phyloP scores from a whole-genome alignment of 1,140 invertebrate species.

The Zaprionus capensis region DNA sequence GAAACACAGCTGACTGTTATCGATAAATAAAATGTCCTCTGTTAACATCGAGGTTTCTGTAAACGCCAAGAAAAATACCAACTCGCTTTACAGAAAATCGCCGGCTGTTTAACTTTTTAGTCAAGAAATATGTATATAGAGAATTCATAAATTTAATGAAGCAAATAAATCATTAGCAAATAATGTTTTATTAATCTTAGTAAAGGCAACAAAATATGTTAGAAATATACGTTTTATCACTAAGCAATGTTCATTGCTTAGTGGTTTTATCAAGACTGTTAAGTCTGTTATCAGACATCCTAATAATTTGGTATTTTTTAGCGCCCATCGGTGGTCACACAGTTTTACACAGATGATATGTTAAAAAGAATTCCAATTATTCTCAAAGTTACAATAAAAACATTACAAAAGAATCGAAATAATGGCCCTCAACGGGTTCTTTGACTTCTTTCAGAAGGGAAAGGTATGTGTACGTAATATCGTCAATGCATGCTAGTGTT shows the following conservation, averaged over 20 bases:
- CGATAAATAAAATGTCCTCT: background rate
- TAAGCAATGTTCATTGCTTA: no score
- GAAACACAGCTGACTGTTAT: background rate
- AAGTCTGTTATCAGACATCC: background rate
- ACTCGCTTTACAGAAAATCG: background rate
- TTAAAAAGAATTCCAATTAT: constrained; percentile 10
- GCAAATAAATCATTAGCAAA: background rate
- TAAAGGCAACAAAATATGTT: background rate
- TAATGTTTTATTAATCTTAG: no score
- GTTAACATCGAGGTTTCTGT: background rate
- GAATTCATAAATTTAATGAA: background rate
- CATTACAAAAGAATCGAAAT: constrained; percentile 1
- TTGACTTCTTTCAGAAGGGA: constrained; percentile 93
- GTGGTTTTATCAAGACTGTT: background rate
- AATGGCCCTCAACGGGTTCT: constrained; percentile 89
- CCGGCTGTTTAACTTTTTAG: background rate
- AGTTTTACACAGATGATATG: constrained; percentile 31
- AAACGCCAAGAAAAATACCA: background rate
- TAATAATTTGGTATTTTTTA: constrained; percentile 16
- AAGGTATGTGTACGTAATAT: constrained; percentile 86
- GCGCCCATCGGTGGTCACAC: constrained; percentile 26
- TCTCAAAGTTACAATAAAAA: constrained; percentile 19
- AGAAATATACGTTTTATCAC: background rate
- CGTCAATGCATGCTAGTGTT: background rate
- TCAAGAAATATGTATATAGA: background rate